Evolutionary conservation across 1,140 invertebrate genomes (phyloP).

Genomic region (Drosophila nebulosa): DNA sequence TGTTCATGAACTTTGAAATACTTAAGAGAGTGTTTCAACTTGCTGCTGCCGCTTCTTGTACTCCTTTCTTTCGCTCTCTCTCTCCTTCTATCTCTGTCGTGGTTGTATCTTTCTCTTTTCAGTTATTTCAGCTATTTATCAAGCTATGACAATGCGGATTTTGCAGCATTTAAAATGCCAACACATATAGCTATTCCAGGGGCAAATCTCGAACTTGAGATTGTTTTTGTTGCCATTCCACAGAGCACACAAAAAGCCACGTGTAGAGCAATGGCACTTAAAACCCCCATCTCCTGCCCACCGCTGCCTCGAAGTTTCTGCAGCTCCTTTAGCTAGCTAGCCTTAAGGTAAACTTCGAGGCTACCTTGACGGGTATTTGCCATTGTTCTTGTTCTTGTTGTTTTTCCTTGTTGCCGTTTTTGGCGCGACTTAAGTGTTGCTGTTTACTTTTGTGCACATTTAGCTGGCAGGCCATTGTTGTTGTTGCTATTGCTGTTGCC

Average conservation of each 20-base stretch:
- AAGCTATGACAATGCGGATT: conserved; percentile 73
- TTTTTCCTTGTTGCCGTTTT: conserved; percentile 9
- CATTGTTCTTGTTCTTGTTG: conserved; percentile 51
- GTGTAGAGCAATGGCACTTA: conserved; percentile 22
- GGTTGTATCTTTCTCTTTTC: conserved; percentile 29
- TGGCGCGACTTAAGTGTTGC: conserved; percentile 63
- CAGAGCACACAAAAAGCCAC: conserved; percentile 13
- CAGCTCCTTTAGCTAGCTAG: background rate
- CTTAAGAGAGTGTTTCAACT: background rate
- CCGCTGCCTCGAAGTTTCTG: background rate
- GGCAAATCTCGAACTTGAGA: conserved; percentile 51
- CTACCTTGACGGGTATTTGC: conserved; percentile 39
- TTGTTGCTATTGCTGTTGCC: conserved; percentile 33
- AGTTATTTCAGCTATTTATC: conserved; percentile 74
- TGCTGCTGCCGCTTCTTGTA: background rate
- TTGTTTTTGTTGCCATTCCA: conserved; percentile 17
- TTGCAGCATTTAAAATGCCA: conserved; percentile 61
- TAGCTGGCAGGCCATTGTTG: conserved; percentile 53
- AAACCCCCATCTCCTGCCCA: conserved; percentile 1
- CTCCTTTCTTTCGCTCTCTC: background rate
- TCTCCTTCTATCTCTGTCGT: background rate
- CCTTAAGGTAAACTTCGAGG: conserved; percentile 4
- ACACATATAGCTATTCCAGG: conserved; percentile 3
- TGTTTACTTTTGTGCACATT: conserved; percentile 72
- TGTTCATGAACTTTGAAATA: background rate